These are phyloP conservation scores for Pterostichus madidus DNA, from an alignment of 2,888 invertebrate species.

Conservation along the genomic window DNA sequence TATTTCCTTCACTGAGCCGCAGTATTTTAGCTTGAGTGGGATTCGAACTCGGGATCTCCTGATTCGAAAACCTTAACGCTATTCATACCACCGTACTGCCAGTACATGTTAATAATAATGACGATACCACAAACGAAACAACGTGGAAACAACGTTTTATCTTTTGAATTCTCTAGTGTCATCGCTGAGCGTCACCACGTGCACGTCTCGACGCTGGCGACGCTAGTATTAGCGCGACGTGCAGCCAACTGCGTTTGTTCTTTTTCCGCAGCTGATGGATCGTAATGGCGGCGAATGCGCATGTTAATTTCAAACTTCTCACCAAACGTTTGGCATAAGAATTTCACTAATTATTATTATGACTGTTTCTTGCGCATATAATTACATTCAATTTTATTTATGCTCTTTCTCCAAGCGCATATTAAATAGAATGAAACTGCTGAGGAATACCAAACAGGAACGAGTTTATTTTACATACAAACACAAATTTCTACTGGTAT, in stretches of 20 bases:
- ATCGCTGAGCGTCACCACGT: too few relatives aligned
- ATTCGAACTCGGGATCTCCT: too few relatives aligned
- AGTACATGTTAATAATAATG: too few relatives aligned
- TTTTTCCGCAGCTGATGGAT: slow-evolving; percentile 48
- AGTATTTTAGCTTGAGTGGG: too few relatives aligned
- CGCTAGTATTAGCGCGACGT: slow-evolving; percentile 1
- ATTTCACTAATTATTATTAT: slow-evolving; percentile 65
- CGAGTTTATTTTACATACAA: slow-evolving; percentile 17
- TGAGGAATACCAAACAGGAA: slow-evolving; percentile 45
- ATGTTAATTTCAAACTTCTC: slow-evolving; percentile 59
- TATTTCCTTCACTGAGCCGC: too few relatives aligned
- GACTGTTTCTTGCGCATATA: slow-evolving; percentile 63
- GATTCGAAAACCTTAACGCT: too few relatives aligned
- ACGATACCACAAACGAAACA: too few relatives aligned
- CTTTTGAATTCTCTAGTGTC: too few relatives aligned
- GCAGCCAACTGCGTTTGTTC: slow-evolving; percentile 30
- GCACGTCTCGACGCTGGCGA: background rate
- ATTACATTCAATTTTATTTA: slow-evolving; percentile 63
- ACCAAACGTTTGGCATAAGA: slow-evolving; percentile 63
- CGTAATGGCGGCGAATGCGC: slow-evolving; percentile 56
- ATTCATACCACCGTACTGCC: too few relatives aligned
- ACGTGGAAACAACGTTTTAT: slow-evolving; percentile 68
- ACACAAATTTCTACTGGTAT: background rate
- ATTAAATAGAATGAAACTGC: slow-evolving; percentile 42
- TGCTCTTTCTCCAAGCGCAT: slow-evolving; percentile 58